Evolutionary conservation across 2,113 vertebrate species (phyloP), one percentile per base, ranked within the genome.

Genomic region (Pelodiscus sinensis): DNA sequence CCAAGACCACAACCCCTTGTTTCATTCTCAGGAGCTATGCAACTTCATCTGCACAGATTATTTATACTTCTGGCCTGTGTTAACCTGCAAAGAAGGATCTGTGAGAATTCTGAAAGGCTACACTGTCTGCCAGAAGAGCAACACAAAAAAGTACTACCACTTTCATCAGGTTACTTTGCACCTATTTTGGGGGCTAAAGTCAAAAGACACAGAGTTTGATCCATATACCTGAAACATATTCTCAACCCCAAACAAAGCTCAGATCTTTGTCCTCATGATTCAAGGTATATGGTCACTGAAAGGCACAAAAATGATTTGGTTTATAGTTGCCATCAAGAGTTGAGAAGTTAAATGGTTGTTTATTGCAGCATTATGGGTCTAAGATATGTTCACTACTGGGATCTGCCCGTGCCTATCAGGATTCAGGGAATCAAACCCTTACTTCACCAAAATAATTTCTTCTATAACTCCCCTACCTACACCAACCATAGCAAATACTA

Each of bases 121-220:
- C 11, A 27, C 68, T 71, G 44, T 21, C 19, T n/a, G 86, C 8
- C 16, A 83, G 62, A 90, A 24, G 8, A 79, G 38, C 9, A 5
- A 71, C 65, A 35, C 65, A 68, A 71, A 71, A 16, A 44, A 90
- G 88, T 85, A 35, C 8, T n/a, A 21, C 92, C 9, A 68, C 73
- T 15, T 15, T 83, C 57, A 35, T 62, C 79, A 90, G 88, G 91
- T 22, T 35, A 25, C 29, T 86, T 44, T 75, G 38, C 38, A 44
- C 22, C 22, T 91, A 35, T 90, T 92, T 35, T 90, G 62, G 3
- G 80, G 8, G 94, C n/a, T 14, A 94, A 81, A 90, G 89, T 87
- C 87, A 14, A 38, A 85, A 78, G 52, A 82, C 56, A 11, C 8
- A 86, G 38, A 50, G 38, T 77, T 50, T 50, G 38, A 8, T 21